phyloP scores from a whole-genome alignment of 2,797 vertebrate genomes.

The Emydoidea blandingii region DNA sequence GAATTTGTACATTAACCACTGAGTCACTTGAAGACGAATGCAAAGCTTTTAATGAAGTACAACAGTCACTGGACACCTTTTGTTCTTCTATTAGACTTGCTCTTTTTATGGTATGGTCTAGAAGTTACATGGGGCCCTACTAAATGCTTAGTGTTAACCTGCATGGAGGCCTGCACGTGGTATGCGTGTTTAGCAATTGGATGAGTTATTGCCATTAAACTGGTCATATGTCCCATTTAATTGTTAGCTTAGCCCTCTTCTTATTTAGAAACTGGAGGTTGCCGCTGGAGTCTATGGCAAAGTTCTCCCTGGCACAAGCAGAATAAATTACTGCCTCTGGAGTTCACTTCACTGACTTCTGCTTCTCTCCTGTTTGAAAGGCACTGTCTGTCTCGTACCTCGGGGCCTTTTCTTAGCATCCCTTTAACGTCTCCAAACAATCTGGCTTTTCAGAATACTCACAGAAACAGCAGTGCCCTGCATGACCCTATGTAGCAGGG shows the following conservation, averaged over 20 bases:
- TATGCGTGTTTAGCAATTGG: neutral
- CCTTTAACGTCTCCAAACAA: neutral
- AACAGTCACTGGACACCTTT: neutral
- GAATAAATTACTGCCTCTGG: neutral
- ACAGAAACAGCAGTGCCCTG: neutral
- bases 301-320: neutral
- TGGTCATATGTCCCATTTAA: neutral
- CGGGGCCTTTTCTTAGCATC: accelerated
- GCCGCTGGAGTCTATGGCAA: neutral
- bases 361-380: neutral
- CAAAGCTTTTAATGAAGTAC: neutral
- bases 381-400: neutral
- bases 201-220: neutral
- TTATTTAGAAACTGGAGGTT: neutral
- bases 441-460: neutral
- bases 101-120: neutral
- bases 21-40: neutral
- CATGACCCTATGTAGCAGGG: neutral
- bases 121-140: neutral
- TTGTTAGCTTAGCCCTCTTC: neutral
- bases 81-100: neutral
- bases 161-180: accelerated
- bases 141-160: neutral
- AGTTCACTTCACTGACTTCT: neutral
- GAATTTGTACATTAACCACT: neutral